These are phyloP conservation scores for Oikopleura albicans DNA, from an alignment of 23 tunicate species.

Conservation along the genomic window DNA sequence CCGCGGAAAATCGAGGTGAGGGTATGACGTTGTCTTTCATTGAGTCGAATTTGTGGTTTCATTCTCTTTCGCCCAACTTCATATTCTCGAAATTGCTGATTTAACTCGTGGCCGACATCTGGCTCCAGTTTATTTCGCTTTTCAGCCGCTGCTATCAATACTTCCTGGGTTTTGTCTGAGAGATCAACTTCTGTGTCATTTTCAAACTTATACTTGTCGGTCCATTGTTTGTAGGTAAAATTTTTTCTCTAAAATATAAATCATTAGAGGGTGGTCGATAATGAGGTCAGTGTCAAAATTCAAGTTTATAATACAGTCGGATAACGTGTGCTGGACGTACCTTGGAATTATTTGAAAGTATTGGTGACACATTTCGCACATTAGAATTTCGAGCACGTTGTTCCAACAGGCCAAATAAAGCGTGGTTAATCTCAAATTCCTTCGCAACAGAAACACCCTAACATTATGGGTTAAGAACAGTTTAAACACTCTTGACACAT, in stretches of 20 bases:
- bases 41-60: background rate
- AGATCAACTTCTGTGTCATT: background rate
- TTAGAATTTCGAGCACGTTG: background rate
- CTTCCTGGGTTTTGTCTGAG: background rate
- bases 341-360: background rate
- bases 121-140: background rate
- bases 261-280: background rate
- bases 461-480: no score
- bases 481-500: no score
- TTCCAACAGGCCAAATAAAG: background rate
- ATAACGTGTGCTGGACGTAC: background rate
- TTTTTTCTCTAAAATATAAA: background rate
- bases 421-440: background rate
- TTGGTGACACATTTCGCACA: background rate
- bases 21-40: background rate
- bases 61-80: background rate
- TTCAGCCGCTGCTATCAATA: background rate
- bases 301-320: background rate
- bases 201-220: background rate
- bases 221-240: conserved; percentile 8
- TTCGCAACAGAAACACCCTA: background rate
- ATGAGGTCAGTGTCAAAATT: background rate
- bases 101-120: background rate
- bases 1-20: background rate
- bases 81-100: background rate